Evolutionary conservation across 2,797 vertebrate species (phyloP).

Genomic region (Acridotheres tristis): DNA sequence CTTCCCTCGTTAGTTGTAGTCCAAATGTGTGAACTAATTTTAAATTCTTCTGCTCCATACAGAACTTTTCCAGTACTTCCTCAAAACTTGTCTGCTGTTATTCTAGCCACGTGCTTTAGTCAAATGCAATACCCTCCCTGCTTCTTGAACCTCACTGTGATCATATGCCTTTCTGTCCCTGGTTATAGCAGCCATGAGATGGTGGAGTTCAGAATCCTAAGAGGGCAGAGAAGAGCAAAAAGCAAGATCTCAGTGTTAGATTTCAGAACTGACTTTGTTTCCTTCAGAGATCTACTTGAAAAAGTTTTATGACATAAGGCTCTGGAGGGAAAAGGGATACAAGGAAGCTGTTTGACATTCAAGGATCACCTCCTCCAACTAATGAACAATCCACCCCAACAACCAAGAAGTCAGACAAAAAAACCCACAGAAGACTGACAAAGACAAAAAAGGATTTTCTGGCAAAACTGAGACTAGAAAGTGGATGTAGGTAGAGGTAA

Average conservation of each 20-base stretch:
- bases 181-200: background rate
- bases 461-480: background rate
- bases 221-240: background rate
- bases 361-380: background rate
- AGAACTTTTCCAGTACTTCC: background rate
- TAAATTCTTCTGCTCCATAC: background rate
- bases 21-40: background rate
- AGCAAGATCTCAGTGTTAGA: background rate
- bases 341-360: background rate
- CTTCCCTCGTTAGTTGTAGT: background rate
- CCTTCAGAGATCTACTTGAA: background rate
- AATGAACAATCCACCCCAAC: background rate
- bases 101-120: background rate
- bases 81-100: background rate
- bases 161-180: background rate
- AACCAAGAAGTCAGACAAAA: background rate
- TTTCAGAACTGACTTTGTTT: background rate
- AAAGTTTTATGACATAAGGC: background rate
- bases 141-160: background rate
- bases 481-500: background rate
- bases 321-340: background rate
- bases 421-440: rapidly evolving
- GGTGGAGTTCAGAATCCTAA: background rate
- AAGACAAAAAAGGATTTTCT: background rate
- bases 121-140: background rate